Evolutionary conservation across 2,113 vertebrate species (phyloP).

Genomic region (Calyptommatus sinebrachiatus): DNA sequence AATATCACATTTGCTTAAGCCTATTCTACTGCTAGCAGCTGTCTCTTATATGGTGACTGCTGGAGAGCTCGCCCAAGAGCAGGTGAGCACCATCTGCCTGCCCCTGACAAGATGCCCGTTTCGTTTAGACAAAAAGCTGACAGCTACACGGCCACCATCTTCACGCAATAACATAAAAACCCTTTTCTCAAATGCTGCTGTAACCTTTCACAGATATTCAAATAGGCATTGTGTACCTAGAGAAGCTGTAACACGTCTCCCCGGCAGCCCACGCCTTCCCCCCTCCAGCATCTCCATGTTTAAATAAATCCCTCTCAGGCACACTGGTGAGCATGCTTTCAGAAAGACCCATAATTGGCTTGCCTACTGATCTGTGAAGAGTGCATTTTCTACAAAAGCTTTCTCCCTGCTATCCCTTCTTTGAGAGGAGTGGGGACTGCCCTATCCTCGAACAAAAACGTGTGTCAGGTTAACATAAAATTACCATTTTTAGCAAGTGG

Average conservation of each 20-base stretch:
- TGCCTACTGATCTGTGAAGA: slow-evolving; percentile 53
- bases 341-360: slow-evolving; percentile 48
- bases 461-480: slow-evolving; percentile 15
- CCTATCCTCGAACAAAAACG: slow-evolving; percentile 38
- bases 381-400: slow-evolving; percentile 47
- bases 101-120: slow-evolving; percentile 65
- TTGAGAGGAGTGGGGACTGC: neutral
- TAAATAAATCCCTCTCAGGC: slow-evolving; percentile 22
- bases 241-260: slow-evolving; percentile 23
- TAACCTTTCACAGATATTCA: slow-evolving; percentile 51
- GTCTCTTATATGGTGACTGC: slow-evolving; percentile 73
- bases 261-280: slow-evolving; percentile 2
- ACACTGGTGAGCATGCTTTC: slow-evolving; percentile 30
- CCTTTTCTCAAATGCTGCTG: slow-evolving; percentile 42
- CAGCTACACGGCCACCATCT: slow-evolving; percentile 59
- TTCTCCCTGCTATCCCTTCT: slow-evolving; percentile 14
- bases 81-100: slow-evolving; percentile 81
- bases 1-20: slow-evolving; percentile 69
- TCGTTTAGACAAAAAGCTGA: slow-evolving; percentile 43
- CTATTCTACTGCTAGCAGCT: slow-evolving; percentile 76
- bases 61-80: slow-evolving; percentile 71
- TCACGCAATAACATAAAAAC: slow-evolving; percentile 40
- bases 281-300: slow-evolving; percentile 26
- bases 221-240: slow-evolving; percentile 41
- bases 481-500: slow-evolving; percentile 1